A percentile compares a stretch with the other conserved stretches of the same genome.
Evolutionary conservation across 2,888 invertebrate species (phyloP).

Genomic region (Eristalis pertinax): DNA sequence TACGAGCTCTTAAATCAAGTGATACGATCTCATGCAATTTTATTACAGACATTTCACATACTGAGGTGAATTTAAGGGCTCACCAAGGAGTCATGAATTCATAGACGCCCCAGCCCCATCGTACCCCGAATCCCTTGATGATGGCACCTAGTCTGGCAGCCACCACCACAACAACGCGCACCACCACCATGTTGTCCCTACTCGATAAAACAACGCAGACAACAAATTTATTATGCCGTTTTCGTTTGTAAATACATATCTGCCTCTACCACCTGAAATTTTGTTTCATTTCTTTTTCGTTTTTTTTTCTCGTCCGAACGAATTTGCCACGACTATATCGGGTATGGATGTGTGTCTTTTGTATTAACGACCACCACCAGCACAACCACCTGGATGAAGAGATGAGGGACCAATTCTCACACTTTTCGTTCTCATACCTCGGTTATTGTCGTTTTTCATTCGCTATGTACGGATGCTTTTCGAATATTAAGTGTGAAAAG

Average conservation of each 20-base stretch:
- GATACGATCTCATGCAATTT: conserved; percentile 41
- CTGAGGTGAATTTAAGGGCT: conserved; percentile 56
- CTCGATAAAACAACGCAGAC: conserved; percentile 50
- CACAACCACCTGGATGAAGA: neutral
- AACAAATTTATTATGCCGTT: conserved; percentile 65
- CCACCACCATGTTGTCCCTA: neutral
- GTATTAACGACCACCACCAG: conserved; percentile 22
- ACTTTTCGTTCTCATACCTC: neutral
- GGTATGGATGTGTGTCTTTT: neutral
- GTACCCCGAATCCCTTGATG: neutral
- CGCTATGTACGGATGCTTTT: conserved; percentile 55
- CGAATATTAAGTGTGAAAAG: conserved; percentile 64
- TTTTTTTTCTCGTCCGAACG: neutral
- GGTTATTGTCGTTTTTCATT: conserved; percentile 29
- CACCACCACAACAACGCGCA: neutral
- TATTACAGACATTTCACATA: conserved; percentile 49
- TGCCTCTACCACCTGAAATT: conserved; percentile 45
- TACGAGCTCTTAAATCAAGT: conserved; percentile 57
- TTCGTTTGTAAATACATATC: conserved; percentile 67
- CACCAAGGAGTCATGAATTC: conserved; percentile 48
- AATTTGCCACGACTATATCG: neutral
- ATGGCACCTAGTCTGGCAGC: conserved; percentile 11
- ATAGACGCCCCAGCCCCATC: neutral
- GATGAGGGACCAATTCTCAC: neutral
- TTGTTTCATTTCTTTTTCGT: conserved; percentile 7